Conservation (phyloP, 2,888 invertebrate species). For the Dasypolia templi region DNA sequence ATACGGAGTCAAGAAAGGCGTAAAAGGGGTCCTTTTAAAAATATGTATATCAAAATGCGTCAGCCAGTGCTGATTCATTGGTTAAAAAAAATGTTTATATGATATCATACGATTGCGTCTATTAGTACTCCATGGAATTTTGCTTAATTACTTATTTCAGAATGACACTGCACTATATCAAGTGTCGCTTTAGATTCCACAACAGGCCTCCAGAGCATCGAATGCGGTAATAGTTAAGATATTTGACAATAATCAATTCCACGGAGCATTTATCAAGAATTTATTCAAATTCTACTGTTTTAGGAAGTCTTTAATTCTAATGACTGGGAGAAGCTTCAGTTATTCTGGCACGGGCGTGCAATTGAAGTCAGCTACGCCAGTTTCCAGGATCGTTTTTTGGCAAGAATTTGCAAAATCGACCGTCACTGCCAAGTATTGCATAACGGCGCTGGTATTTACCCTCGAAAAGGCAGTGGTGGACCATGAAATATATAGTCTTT, state of each 20-base stretch:
- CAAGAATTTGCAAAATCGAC: conserved; percentile 17
- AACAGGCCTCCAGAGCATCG: conserved; percentile 1
- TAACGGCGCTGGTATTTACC: background rate
- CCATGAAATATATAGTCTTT: background rate
- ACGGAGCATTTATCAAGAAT: conserved; percentile 5
- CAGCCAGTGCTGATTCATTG: conserved; percentile 36
- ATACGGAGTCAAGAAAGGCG: conserved; percentile 42
- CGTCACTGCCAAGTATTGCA: conserved; percentile 16
- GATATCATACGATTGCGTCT: conserved; percentile 4
- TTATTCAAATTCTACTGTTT: conserved; percentile 4
- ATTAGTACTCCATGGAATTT: conserved; percentile 30
- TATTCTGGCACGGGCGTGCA: conserved; percentile 15
- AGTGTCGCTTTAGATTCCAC: conserved; percentile 7
- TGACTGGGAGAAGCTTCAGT: conserved; percentile 5
- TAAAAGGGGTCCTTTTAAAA: conserved; percentile 33
- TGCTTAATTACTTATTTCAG: conserved; percentile 13
- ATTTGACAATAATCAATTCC: conserved; percentile 26
- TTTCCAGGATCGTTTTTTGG: conserved; percentile 32
- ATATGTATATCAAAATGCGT: conserved; percentile 44
- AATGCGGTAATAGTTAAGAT: conserved; percentile 23
- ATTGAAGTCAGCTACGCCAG: background rate
- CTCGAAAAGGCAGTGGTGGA: background rate
- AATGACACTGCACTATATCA: conserved; percentile 15
- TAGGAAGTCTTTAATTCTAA: background rate
- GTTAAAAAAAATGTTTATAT: conserved; percentile 17